phyloP scores from a whole-genome alignment of 2,113 vertebrate genomes.

The Apodemus sylvaticus region DNA sequence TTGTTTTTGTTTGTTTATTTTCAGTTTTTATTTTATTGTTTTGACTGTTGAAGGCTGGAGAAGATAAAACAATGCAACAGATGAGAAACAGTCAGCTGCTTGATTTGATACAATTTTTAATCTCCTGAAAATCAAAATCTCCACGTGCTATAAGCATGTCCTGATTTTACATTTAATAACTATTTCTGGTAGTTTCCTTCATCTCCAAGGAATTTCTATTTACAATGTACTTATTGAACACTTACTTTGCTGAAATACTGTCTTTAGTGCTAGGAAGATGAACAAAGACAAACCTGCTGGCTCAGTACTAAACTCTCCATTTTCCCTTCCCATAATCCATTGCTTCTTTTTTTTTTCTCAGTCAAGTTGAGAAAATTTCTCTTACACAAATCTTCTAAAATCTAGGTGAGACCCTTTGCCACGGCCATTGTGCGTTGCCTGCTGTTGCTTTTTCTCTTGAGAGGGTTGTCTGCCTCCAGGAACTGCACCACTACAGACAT shows the following conservation, averaged over 20 bases:
- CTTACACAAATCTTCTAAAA: background rate
- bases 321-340: background rate
- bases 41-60: background rate
- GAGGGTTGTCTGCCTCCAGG: background rate
- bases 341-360: conserved; percentile 25
- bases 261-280: background rate
- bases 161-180: background rate
- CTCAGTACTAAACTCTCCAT: background rate
- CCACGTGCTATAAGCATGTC: background rate
- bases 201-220: background rate
- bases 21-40: background rate
- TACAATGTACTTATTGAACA: background rate
- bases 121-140: conserved; percentile 27
- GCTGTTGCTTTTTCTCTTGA: background rate
- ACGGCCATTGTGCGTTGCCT: background rate
- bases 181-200: background rate
- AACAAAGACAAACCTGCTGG: background rate
- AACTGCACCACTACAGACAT: background rate
- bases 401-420: accelerated
- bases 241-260: background rate
- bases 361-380: background rate
- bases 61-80: background rate
- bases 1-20: background rate
- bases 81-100: background rate
- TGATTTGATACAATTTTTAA: background rate